Evolutionary conservation across 2,113 vertebrate species (phyloP).

Genomic region (Myiagra hebetior): DNA sequence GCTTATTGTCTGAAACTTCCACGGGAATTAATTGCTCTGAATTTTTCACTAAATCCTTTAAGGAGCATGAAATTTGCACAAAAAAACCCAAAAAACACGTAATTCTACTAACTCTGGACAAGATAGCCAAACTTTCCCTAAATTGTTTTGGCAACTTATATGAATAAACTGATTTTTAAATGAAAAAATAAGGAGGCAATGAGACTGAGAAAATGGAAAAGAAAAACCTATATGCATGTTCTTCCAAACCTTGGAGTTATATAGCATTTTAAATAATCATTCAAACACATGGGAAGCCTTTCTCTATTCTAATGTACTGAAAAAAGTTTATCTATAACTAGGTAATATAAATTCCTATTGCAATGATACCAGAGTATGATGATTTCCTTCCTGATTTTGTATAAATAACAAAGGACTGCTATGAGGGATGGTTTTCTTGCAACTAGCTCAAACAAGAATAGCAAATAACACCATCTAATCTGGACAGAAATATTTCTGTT

Average conservation of each 20-base stretch:
- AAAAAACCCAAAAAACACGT: background rate
- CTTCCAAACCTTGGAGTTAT: background rate
- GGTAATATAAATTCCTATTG: background rate
- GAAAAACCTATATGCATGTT: background rate
- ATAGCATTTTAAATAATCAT: background rate
- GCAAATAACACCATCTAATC: background rate
- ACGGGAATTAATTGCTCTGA: background rate
- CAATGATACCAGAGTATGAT: background rate
- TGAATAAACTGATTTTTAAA: background rate
- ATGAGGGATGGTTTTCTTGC: background rate
- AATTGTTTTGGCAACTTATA: background rate
- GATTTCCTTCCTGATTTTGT: constrained; percentile 14
- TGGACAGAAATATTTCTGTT: constrained; percentile 2
- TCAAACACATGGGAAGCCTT: background rate
- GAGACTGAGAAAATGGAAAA: background rate
- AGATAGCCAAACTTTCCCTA: background rate
- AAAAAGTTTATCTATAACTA: background rate
- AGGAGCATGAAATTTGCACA: background rate
- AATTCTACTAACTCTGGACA: background rate
- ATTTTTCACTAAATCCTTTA: background rate
- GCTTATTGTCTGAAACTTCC: background rate
- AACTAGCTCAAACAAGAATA: background rate
- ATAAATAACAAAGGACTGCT: constrained; percentile 5
- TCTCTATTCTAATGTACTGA: background rate
- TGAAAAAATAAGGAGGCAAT: background rate